Evolutionary conservation across 2,797 vertebrate genomes (phyloP), one percentile per base, ranked within the genome.

Genomic region (Scyliorhinus canicula): DNA sequence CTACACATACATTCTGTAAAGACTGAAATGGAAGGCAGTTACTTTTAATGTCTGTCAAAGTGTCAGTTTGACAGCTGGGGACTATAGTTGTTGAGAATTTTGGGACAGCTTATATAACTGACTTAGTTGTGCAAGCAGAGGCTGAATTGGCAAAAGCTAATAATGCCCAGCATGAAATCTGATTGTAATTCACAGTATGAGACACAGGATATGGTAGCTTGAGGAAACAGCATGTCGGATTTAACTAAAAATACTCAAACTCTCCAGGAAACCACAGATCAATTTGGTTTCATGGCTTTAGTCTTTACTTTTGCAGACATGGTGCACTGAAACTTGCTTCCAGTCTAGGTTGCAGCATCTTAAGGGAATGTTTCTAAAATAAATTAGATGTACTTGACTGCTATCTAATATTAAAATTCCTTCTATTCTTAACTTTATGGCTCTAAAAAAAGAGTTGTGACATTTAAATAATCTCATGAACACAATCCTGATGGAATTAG

Each of bases 151-250:
- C 67, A 71, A 94, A 52, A 94, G 47, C 93, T 74, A 74, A 52
- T 52, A 93, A 69, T 94, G 93, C 93, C 67, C 93, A 94, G 93
- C 93, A 35, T 94, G 93, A 74, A 94, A 94, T 47, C 47, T 94
- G 28, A 74, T 44, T 71, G 63, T 69, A 69, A 71, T 69, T 93
- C 91, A 52, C 67, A 16, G 47, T 52, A 5, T 52, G 67, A 69
- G 88, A 26, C n/a, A 63, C 57, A 63, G 88, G 86, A 63, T 91
- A 26, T 26, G 40, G n/a, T 26, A 91, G 88, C 19, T 40, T 65
- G 44, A 94, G 47, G 93, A 94, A 74, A 94, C 47, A 71, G 65
- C 65, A 52, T 50, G 35, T 52, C 71, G 44, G 26, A 52, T 52
- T 94, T 52, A 69, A 94, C 67, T 94, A 74, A 52, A 94, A 94